Percentiles rank a stretch among this genome's conserved stretches.
These are phyloP conservation scores for Laterallus jamaicensis DNA, from an alignment of 2,113 vertebrate species.

Conservation along the genomic window DNA sequence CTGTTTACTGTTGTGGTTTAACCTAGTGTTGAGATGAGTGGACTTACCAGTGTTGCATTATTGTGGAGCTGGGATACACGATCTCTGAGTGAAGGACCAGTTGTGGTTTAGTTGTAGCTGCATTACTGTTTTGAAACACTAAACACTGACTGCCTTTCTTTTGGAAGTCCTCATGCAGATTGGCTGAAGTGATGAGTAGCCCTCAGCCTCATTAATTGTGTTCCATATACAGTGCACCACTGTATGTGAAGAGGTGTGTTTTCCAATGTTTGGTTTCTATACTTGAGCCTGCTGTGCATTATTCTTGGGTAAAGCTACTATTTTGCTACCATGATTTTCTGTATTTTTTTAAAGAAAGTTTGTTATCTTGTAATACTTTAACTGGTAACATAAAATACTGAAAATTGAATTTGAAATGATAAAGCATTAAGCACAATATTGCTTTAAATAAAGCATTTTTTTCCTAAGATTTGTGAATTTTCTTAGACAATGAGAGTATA, in stretches of 20 bases:
- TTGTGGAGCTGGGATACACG: not conserved
- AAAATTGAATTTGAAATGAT: not conserved
- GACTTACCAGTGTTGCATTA: not conserved
- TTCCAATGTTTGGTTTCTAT: not conserved
- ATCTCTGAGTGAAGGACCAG: not conserved
- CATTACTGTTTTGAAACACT: not conserved
- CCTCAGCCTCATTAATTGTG: not conserved
- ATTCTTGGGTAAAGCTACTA: not conserved
- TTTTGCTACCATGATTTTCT: slow-evolving; percentile 41
- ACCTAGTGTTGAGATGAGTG: not conserved
- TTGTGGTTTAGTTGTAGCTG: not conserved
- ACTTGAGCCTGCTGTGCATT: not conserved
- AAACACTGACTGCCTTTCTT: slow-evolving; percentile 17
- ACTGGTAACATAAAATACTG: not conserved
- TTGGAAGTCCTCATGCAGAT: not conserved
- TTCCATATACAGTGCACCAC: not conserved
- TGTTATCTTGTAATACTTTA: not conserved
- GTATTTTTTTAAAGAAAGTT: slow-evolving; percentile 4
- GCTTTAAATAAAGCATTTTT: slow-evolving; percentile 50
- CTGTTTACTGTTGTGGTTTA: not conserved
- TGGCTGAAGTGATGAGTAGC: not conserved
- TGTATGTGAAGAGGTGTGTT: not conserved
- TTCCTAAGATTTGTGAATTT: not conserved
- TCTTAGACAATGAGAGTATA: not conserved
- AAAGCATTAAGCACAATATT: not conserved